Percentiles rank a stretch among this genome's conserved stretches.
Conservation (phyloP, 2,113 vertebrate species). For the Suncus etruscus region DNA sequence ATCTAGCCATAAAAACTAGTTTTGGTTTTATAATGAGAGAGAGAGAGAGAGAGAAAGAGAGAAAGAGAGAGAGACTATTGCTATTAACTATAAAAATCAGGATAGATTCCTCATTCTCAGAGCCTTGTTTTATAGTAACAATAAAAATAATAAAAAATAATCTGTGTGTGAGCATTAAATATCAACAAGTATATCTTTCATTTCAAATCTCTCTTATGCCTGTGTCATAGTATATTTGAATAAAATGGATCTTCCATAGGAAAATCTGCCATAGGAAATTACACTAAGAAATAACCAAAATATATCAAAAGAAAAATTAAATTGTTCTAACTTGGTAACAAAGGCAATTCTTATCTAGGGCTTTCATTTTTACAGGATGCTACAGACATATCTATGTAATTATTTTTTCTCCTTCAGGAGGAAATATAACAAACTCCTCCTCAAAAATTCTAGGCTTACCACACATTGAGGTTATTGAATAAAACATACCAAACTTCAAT, state of each 20-base stretch:
- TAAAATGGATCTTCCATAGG: constrained; percentile 10
- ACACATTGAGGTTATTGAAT: not conserved
- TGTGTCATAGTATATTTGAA: constrained; percentile 28
- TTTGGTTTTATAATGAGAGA: not conserved
- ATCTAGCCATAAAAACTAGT: not conserved
- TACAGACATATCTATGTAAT: not conserved
- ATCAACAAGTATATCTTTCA: constrained; percentile 50
- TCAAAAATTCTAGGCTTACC: not conserved
- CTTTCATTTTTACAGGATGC: not conserved
- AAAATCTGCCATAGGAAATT: constrained; percentile 46
- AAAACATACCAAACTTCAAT: not conserved
- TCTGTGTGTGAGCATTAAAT: not conserved
- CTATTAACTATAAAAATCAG: not conserved
- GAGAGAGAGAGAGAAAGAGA: not conserved
- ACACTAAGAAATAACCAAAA: constrained; percentile 53
- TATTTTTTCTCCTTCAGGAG: not conserved
- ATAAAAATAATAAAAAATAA: constrained; percentile 16
- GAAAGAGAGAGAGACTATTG: not conserved
- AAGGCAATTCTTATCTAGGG: not conserved
- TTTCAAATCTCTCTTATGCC: constrained; percentile 41
- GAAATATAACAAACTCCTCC: not conserved
- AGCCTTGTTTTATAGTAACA: not conserved
- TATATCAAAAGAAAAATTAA: constrained; percentile 38
- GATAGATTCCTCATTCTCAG: not conserved
- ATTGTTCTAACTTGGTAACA: not conserved